Percentiles rank a stretch among this genome's conserved stretches.
Evolutionary conservation across 2,797 vertebrate species (phyloP).

Genomic region (Neosalanx taihuensis): DNA sequence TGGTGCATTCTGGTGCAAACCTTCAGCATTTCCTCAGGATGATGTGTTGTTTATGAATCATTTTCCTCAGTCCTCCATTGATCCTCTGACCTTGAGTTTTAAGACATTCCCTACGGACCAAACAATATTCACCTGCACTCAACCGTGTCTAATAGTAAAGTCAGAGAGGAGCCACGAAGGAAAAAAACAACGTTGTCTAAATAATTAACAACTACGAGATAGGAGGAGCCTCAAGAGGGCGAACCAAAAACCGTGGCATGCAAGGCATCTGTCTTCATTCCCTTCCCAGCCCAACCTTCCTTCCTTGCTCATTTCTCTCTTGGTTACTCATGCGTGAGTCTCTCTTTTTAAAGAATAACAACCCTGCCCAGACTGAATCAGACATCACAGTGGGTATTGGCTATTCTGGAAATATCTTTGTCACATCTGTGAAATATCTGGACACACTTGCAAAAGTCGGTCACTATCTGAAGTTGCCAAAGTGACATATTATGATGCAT

Average conservation of each 20-base stretch:
- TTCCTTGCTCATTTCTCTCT: background rate
- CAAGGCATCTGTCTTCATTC: background rate
- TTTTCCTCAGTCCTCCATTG: background rate
- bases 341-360: background rate
- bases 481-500: no score
- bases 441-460: no score
- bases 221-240: background rate
- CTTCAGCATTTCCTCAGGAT: background rate
- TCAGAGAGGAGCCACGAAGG: background rate
- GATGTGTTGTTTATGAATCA: background rate
- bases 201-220: slow-evolving; percentile 1
- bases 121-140: background rate
- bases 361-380: no score
- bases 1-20: background rate
- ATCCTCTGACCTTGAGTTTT: slow-evolving; percentile 1
- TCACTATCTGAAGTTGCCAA: no score
- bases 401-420: no score
- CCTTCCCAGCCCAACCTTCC: background rate
- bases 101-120: background rate
- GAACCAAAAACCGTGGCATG: background rate
- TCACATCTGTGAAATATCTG: no score
- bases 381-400: no score
- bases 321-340: background rate
- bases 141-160: background rate
- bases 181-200: slow-evolving; percentile 1